Percentiles rank a stretch among this genome's conserved stretches.
These are phyloP conservation scores for Irena cyanogastra DNA, from an alignment of 2,113 vertebrate genomes.

Conservation along the genomic window DNA sequence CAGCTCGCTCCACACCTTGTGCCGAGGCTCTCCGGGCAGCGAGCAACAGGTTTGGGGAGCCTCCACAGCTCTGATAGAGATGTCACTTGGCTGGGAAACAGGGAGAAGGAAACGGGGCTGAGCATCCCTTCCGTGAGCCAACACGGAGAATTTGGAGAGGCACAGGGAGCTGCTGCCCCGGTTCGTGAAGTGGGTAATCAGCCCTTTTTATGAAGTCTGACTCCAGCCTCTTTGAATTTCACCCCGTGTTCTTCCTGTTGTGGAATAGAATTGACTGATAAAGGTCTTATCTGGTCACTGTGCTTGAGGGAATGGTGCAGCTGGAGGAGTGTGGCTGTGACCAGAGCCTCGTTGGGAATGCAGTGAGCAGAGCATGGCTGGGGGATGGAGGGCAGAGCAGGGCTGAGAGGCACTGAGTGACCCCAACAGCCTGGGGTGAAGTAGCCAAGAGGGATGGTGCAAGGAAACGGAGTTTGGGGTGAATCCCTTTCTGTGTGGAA, in stretches of 20 bases:
- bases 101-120: neutral
- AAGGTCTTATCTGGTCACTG: constrained; percentile 9
- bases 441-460: neutral
- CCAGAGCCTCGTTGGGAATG: neutral
- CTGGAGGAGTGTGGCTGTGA: neutral
- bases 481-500: neutral
- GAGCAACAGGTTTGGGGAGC: neutral
- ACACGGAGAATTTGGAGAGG: neutral
- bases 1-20: neutral
- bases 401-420: neutral
- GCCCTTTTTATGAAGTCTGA: constrained; percentile 34
- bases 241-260: neutral
- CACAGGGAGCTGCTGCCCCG: neutral
- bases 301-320: neutral
- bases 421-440: neutral
- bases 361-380: neutral
- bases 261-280: neutral
- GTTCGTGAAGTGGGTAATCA: constrained; percentile 19
- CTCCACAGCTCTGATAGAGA: neutral
- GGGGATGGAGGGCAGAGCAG: neutral
- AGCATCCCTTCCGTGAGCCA: neutral
- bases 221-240: constrained; percentile 32
- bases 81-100: neutral
- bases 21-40: neutral
- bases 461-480: neutral